These are phyloP conservation scores for Percopsis transmontana DNA, from an alignment of 2,113 vertebrate genomes.

Conservation along the genomic window DNA sequence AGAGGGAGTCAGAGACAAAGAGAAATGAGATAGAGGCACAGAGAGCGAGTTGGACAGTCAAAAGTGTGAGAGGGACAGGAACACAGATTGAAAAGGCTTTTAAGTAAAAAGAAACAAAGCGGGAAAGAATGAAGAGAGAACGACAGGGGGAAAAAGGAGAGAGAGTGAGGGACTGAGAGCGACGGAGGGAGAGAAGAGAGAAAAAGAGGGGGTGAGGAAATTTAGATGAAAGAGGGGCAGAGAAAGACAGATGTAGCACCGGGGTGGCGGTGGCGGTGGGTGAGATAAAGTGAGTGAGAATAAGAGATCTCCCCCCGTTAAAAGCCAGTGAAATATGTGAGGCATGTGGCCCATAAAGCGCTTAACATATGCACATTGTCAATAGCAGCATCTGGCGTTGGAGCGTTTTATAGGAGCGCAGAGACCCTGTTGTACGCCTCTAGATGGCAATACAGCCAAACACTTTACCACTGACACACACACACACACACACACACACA, in stretches of 20 bases:
- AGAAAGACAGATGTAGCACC: constrained; percentile 68
- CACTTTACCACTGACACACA: constrained; percentile 74
- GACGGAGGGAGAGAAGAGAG: constrained; percentile 43
- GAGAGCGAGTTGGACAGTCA: constrained; percentile 36
- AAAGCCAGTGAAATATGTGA: constrained; percentile 78
- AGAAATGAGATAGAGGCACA: constrained; percentile 24
- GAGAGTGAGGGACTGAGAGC: constrained; percentile 6
- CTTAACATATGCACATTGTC: constrained; percentile 79
- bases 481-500: no score
- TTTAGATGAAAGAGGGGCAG: constrained; percentile 31
- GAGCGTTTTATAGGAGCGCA: constrained; percentile 74
- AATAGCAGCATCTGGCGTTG: constrained; percentile 77
- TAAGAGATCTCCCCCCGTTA: constrained; percentile 75
- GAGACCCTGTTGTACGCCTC: constrained; percentile 76
- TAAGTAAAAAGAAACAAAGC: constrained; percentile 38
- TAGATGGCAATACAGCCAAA: constrained; percentile 80
- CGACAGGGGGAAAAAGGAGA: constrained; percentile 1
- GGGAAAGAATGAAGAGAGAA: constrained; percentile 38
- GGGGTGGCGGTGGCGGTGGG: constrained; percentile 45
- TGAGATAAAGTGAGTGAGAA: constrained; percentile 72
- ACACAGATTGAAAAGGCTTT: neutral
- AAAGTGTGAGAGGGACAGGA: constrained; percentile 23
- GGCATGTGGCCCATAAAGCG: constrained; percentile 77
- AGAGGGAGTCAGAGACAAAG: constrained; percentile 14
- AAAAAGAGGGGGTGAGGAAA: constrained; percentile 41